Evolutionary conservation across 2,888 invertebrate genomes (phyloP), one percentile per base, ranked within the genome.

Genomic region (Zaprionus lineosus): DNA sequence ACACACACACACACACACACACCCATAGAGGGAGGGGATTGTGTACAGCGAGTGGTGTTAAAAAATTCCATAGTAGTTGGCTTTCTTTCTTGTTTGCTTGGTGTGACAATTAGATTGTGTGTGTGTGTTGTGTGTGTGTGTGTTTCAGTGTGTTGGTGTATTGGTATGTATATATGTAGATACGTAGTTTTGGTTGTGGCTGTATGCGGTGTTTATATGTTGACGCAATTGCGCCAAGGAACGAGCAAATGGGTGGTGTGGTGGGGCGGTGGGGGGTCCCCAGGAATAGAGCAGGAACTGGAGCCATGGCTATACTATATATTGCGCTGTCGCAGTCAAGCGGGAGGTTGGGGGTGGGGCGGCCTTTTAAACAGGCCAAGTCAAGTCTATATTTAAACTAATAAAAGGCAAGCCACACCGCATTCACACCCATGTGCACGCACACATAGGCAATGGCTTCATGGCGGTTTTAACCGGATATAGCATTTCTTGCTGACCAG

Each of bases 351-450:
- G 6, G 59, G 21, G 29, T 29, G 12, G 40, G 50, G 50, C 28
- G 29, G 41, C 39, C 55, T 73, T 71, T 61, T 44, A 75, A 83
- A 57, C 68, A 55, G 59, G 47, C 64, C 74, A 67, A 81, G 58
- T 69, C 63, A 60, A 63, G 83, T 78, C 78, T 78, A 85, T 78
- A 78, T 78, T 83, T 78, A 85, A 83, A 85, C 79, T 78, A 85
- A 78, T 78, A 79, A 78, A 79, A 75, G 76, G 81, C 71, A 39
- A 76, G 50, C 62, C 76, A 46, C 69, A 55, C 5, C 55, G 66
- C 36, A 33, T 41, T 36, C 36, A 50, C 28, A 24, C 33, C 43
- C 34, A 36, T 15, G 12, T n/a, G 9, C 16, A 31, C 36, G 48
- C 31, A 51, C 21, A 14, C 14, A n/a, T 40, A 47, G 21, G 16